Conservation (phyloP, 2,888 invertebrate species). For the Sipunculus nudus region DNA sequence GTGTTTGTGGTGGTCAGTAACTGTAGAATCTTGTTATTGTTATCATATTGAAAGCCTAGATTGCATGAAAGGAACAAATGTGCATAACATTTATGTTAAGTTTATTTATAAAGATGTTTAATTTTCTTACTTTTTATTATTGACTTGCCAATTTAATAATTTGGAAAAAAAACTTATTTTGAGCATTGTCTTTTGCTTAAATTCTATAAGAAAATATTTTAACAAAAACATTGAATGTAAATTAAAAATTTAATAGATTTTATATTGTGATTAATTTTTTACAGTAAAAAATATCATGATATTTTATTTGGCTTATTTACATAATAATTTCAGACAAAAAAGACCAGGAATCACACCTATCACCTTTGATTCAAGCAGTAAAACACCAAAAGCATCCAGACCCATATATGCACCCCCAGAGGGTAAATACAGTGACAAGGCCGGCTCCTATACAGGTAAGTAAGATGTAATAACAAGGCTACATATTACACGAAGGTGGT, state of each 20-base stretch:
- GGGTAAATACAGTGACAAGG: slow-evolving; percentile 65
- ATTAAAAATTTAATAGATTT: neutral
- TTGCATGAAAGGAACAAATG: no score
- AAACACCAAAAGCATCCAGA: slow-evolving; percentile 33
- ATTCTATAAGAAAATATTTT: neutral
- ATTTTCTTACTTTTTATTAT: neutral
- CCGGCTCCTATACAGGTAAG: slow-evolving; percentile 48
- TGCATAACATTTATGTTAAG: no score
- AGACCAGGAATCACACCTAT: slow-evolving; percentile 53
- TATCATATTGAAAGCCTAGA: no score
- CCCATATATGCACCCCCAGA: slow-evolving; percentile 64
- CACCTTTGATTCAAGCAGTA: slow-evolving; percentile 51
- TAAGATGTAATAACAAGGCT: no score
- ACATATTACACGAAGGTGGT: no score
- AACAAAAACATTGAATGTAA: neutral
- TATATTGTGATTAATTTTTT: neutral
- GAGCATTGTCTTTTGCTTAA: neutral
- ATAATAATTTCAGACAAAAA: slow-evolving; percentile 49
- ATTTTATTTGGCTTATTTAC: neutral
- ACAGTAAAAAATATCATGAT: neutral
- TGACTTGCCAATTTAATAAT: no score
- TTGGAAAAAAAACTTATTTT: no score
- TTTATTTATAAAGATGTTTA: neutral
- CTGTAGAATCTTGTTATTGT: no score
- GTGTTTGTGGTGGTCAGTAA: no score